Base-by-base conservation (phyloP, 2,797 vertebrate species). In the Pseudocheirus occidentalis region DNA sequence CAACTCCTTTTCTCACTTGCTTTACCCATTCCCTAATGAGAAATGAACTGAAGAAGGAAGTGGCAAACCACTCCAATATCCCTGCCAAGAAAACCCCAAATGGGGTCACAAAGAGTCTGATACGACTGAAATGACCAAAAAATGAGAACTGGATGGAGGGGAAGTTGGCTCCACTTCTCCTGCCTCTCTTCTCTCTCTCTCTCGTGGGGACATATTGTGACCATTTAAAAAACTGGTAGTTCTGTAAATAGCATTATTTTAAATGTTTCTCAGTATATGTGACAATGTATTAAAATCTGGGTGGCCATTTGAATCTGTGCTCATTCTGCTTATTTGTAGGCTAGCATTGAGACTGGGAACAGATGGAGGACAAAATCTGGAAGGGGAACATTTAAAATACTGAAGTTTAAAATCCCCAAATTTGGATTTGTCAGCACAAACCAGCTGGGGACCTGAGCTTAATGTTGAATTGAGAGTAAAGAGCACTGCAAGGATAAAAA, bases 281-380 rank as follows among this genome's bases (percentile, higher is more conserved):
- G 73, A 87, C 40, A 87, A 50, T 87, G 24, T 46, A 87, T 87
- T 87, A 87, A 87, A 87, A 87, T 87, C 40, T 87, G 73, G 73
- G 24, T 87, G 73, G 73, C 73, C 40, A 50, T 87, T 87, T 34
- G 73, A 81, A 87, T 87, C 73, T 50, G 73, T 87, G 40, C 24
- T 46, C 73, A 50, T 50, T 50, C 73, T 46, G 40, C 73, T 87
- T 87, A 46, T 40, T 87, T 87, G 40, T 87, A 87, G 73, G 73
- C 73, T 87, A 87, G 73, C 73, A 87, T 12, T 87, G 40, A 87
- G 73, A 27, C 40, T 87, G 21, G 40, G 21, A 87, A 87, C 73
- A 87, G 73, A 87, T 87, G 73, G 73, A 87, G 73, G 73, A 34
- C 73, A 87, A 87, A 87, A 50, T 87, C 73, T 87, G 73, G 73